Percentiles rank a stretch among this genome's conserved stretches.
phyloP scores from a whole-genome alignment of 2,113 vertebrate genomes.

The Crotalus helleri region DNA sequence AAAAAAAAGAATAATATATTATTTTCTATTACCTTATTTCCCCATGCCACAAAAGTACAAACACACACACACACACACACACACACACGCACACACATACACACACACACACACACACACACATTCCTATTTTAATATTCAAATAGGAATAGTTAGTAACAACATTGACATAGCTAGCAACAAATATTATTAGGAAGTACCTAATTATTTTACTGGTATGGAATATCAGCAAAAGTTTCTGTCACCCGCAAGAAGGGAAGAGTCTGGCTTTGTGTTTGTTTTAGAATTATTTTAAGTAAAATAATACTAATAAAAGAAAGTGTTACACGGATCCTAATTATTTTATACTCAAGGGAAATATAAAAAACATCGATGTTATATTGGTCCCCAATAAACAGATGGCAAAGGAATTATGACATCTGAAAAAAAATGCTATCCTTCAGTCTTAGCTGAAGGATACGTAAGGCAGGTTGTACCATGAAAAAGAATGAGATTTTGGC shows the following conservation, averaged over 20 bases:
- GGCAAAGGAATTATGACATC: constrained; percentile 55
- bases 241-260: constrained; percentile 29
- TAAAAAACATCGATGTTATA: constrained; percentile 35
- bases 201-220: constrained; percentile 1
- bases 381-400: constrained; percentile 57
- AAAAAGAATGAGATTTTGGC: constrained; percentile 40
- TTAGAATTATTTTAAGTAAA: constrained; percentile 28
- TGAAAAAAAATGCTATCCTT: constrained; percentile 41
- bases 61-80: not conserved
- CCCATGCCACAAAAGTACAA: too few species aligned
- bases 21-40: not conserved
- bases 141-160: not conserved
- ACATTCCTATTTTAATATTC: not conserved
- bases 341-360: constrained; percentile 38
- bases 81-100: not conserved
- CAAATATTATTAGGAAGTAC: not conserved
- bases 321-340: constrained; percentile 52
- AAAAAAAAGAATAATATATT: not conserved
- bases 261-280: constrained; percentile 17
- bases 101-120: not conserved
- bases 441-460: constrained; percentile 45
- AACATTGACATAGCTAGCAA: not conserved
- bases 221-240: constrained; percentile 46
- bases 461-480: constrained; percentile 50
- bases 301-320: constrained; percentile 43